Percentiles rank a stretch among this genome's conserved stretches.
Evolutionary conservation across 1,140 invertebrate genomes (phyloP).

Genomic region (Leptopilina clavipes): DNA sequence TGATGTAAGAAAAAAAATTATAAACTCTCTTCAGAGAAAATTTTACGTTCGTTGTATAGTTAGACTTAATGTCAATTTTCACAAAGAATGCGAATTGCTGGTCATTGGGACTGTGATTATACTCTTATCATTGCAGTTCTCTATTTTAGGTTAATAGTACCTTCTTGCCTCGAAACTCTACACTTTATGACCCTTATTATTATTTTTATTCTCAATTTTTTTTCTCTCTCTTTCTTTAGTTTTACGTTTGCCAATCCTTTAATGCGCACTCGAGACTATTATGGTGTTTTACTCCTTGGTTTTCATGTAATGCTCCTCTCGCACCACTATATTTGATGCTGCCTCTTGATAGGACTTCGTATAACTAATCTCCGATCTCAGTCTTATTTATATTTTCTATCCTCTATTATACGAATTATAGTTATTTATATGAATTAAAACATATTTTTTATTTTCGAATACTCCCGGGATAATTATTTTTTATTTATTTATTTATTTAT

Average conservation of each 20-base stretch:
- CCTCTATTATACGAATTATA: no score
- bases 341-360: conserved; percentile 1
- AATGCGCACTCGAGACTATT: conserved; percentile 15
- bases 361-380: not conserved
- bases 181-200: conserved; percentile 20
- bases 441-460: no score
- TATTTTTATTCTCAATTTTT: no score
- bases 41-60: not conserved
- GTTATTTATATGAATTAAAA: no score
- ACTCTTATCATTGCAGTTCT: conserved; percentile 16
- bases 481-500: no score
- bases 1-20: not conserved
- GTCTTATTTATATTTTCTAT: no score
- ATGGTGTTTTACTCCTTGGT: conserved; percentile 3
- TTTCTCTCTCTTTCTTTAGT: not conserved
- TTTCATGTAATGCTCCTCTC: not conserved
- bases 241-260: conserved; percentile 6
- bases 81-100: conserved; percentile 12
- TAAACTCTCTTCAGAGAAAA: not conserved
- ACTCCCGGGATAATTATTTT: no score
- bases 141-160: conserved; percentile 14
- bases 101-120: conserved; percentile 15
- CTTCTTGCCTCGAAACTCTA: conserved; percentile 9
- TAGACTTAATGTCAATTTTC: not conserved
- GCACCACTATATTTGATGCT: conserved; percentile 2